These are phyloP conservation scores for Colletes gigas DNA, from an alignment of 1,140 invertebrate genomes.

Conservation along the genomic window DNA sequence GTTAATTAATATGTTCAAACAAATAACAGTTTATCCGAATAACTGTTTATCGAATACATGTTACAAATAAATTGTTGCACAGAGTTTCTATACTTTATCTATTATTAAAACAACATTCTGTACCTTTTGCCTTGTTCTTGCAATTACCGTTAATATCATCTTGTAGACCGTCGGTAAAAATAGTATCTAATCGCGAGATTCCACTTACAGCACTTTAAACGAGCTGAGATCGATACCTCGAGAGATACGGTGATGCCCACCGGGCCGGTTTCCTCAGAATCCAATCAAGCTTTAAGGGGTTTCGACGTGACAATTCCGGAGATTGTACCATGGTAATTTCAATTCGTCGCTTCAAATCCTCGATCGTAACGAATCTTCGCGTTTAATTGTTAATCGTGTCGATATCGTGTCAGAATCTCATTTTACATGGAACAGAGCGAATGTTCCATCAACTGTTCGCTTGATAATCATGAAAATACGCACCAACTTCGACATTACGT, in stretches of 20 bases:
- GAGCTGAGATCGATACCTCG: slow-evolving; percentile 38
- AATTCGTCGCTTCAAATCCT: slow-evolving; percentile 17
- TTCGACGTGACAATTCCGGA: slow-evolving; percentile 43
- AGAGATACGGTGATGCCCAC: slow-evolving; percentile 11
- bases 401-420: neutral
- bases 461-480: too few relatives aligned
- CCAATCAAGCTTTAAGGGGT: slow-evolving; percentile 56
- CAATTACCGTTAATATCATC: neutral
- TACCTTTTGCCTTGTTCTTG: neutral
- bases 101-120: too few relatives aligned
- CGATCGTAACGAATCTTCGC: slow-evolving; percentile 33
- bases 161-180: neutral
- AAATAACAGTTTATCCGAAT: too few relatives aligned
- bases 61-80: too few relatives aligned
- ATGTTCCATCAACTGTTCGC: too few relatives aligned
- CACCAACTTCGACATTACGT: too few relatives aligned
- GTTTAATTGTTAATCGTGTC: neutral
- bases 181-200: slow-evolving; percentile 7
- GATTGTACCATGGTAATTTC: slow-evolving; percentile 49
- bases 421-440: too few relatives aligned
- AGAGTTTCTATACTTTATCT: too few relatives aligned
- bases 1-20: too few relatives aligned
- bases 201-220: slow-evolving; percentile 50
- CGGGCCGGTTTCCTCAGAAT: slow-evolving; percentile 33
- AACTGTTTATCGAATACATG: too few relatives aligned